Evolutionary conservation across 2,888 invertebrate genomes (phyloP), one percentile per base, ranked within the genome.

Genomic region (Thyatira batis): DNA sequence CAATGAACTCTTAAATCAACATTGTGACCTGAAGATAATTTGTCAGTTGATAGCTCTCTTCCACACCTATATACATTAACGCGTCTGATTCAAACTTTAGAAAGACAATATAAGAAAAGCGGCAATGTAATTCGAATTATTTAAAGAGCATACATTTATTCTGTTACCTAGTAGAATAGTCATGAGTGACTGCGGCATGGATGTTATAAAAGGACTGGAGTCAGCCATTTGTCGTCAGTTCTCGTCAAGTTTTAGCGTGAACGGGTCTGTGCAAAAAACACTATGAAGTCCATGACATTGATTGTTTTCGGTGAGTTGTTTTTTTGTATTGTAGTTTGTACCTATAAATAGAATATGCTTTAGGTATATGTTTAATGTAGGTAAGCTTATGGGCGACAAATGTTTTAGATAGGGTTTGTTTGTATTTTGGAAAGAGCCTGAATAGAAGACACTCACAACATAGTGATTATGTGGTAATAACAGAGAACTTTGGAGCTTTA

Each of bases 291-390:
- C 45, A 65, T 78, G 44, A 82, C 82, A 57, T 67, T 90, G 52
- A 69, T 87, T 71, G 65, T 87, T 72, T 84, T 90, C 51, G 90
- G 90, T 90, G 65, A 89, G 90, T 17, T 27, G 2, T 76, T 59
- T 50, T 60, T 57, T 67, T 62, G 44, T 55, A 51, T n/a, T n/a
- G n/a, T n/a, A n/a, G n/a, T n/a, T n/a, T n/a, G n/a, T 53, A 30
- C 49, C 11, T 51, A 60, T 55, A n/a, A n/a, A n/a, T 52, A 49
- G 46, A 49, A 21, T 43, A 30, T 39, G 27, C 55, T 53, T 10
- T 53, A 25, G 5, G 9, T 28, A 2, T 28, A 6, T 28, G 6
- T n/a, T n/a, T 8, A 28, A 6, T 23, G 23, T 23, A 4, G 23
- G 23, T n/a, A n/a, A n/a, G n/a, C n/a, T n/a, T n/a, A n/a, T n/a